Evolutionary conservation across 2,113 vertebrate genomes (phyloP).

Genomic region (Colossoma macropomum): DNA sequence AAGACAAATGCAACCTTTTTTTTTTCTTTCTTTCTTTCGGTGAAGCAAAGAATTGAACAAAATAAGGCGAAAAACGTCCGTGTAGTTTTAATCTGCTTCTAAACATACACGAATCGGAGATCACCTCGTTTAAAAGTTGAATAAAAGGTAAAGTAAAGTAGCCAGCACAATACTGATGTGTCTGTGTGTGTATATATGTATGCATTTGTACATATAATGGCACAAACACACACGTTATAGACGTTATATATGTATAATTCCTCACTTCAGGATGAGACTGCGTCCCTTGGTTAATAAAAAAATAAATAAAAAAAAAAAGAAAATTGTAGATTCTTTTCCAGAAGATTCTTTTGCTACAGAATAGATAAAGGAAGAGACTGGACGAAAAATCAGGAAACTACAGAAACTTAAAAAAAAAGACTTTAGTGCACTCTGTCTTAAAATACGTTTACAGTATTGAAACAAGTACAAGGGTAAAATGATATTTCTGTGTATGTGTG

Average conservation of each 20-base stretch:
- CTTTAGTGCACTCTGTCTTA: constrained; percentile 98
- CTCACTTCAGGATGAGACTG: constrained; percentile 67
- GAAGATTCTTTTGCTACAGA: constrained; percentile 62
- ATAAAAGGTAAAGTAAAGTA: constrained; percentile 65
- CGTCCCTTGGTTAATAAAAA: constrained; percentile 58
- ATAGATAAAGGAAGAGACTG: constrained; percentile 70
- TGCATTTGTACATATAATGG: constrained; percentile 75
- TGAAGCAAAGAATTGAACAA: constrained; percentile 84
- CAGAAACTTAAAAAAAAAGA: constrained; percentile 72
- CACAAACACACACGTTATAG: constrained; percentile 72
- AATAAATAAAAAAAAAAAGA: neutral
- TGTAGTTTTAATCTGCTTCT: constrained; percentile 63
- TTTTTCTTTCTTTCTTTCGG: constrained; percentile 36
- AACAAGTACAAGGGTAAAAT: constrained; percentile 98
- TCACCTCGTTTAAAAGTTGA: constrained; percentile 48
- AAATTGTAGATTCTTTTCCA: constrained; percentile 57
- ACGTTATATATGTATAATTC: constrained; percentile 69
- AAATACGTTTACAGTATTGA: constrained; percentile 99
- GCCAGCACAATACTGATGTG: constrained; percentile 85
- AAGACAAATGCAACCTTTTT: constrained; percentile 94
- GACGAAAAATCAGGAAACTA: constrained; percentile 87
- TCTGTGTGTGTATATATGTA: constrained; percentile 79
- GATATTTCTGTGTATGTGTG: constrained; percentile 96
- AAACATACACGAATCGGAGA: constrained; percentile 56
- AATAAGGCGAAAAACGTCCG: constrained; percentile 66